Percentiles rank a stretch among this genome's conserved stretches.
These are phyloP conservation scores for Trematocara variabile DNA, from an alignment of 2,113 vertebrate genomes.

Conservation along the genomic window DNA sequence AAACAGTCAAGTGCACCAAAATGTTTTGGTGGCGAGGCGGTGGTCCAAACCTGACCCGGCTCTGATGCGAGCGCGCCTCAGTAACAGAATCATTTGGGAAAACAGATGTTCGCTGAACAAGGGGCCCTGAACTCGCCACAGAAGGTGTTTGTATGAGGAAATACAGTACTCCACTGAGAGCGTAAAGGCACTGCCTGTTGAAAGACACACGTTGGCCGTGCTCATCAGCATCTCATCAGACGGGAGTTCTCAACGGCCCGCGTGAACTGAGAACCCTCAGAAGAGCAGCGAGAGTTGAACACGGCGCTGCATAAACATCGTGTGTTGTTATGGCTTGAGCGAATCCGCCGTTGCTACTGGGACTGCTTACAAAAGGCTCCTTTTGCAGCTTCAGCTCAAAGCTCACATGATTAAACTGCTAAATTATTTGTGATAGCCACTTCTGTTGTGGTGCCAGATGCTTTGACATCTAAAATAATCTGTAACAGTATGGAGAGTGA, in stretches of 20 bases:
- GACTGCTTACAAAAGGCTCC: conserved; percentile 12
- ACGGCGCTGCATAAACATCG: conserved; percentile 15
- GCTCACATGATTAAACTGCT: conserved; percentile 9
- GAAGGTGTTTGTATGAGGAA: conserved; percentile 70
- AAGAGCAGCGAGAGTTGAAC: background rate
- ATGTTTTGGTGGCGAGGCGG: conserved; percentile 33
- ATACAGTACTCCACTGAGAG: conserved; percentile 65
- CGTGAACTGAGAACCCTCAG: conserved; percentile 31
- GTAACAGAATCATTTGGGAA: conserved; percentile 72
- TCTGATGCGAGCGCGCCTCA: conserved; percentile 36
- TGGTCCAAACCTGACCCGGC: conserved; percentile 48
- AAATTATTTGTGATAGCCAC: conserved; percentile 51
- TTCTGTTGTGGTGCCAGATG: conserved; percentile 59
- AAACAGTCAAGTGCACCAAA: conserved; percentile 9
- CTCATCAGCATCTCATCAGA: conserved; percentile 37
- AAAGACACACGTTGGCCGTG: conserved; percentile 58
- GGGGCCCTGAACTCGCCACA: conserved; percentile 54
- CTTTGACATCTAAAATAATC: conserved; percentile 27
- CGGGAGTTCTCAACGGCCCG: conserved; percentile 7
- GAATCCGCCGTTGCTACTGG: background rate
- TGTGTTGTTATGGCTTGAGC: conserved; percentile 17
- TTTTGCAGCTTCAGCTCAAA: conserved; percentile 1
- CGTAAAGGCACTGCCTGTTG: conserved; percentile 37
- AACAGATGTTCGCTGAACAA: conserved; percentile 67
- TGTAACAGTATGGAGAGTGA: conserved; percentile 23